Conservation (phyloP, 2,113 vertebrate species). For the Campylomormyrus numenius region DNA sequence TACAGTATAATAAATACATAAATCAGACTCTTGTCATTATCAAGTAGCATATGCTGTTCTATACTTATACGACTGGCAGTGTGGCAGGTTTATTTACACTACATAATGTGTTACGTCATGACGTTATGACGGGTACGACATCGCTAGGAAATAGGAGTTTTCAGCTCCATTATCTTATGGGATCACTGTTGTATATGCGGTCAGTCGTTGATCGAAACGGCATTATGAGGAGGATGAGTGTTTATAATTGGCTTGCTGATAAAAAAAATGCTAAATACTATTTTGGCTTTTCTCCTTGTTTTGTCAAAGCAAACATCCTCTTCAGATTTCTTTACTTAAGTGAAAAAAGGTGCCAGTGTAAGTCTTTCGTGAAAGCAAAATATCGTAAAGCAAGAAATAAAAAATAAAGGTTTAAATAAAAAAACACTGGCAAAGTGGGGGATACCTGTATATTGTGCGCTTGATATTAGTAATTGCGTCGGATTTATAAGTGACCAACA, state of each 20-base stretch:
- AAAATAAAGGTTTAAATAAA: too few relatives aligned
- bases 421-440: neutral
- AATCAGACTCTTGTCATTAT: too few relatives aligned
- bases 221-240: neutral
- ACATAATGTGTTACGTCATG: too few relatives aligned
- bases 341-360: neutral
- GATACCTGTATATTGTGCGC: neutral
- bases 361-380: neutral
- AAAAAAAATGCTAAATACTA: neutral
- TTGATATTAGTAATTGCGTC: neutral
- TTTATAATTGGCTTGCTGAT: neutral
- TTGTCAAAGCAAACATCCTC: neutral
- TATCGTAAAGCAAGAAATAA: neutral
- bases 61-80: too few relatives aligned
- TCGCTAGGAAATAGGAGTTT: neutral
- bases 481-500: neutral
- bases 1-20: too few relatives aligned
- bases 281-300: neutral
- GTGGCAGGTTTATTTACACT: too few relatives aligned
- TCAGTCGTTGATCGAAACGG: neutral
- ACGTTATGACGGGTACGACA: neutral
- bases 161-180: too few relatives aligned
- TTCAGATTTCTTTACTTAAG: neutral
- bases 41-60: too few relatives aligned
- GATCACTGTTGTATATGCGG: too few relatives aligned